Evolutionary conservation across 2,113 vertebrate species (phyloP).

Genomic region (Montifringilla adamsi): DNA sequence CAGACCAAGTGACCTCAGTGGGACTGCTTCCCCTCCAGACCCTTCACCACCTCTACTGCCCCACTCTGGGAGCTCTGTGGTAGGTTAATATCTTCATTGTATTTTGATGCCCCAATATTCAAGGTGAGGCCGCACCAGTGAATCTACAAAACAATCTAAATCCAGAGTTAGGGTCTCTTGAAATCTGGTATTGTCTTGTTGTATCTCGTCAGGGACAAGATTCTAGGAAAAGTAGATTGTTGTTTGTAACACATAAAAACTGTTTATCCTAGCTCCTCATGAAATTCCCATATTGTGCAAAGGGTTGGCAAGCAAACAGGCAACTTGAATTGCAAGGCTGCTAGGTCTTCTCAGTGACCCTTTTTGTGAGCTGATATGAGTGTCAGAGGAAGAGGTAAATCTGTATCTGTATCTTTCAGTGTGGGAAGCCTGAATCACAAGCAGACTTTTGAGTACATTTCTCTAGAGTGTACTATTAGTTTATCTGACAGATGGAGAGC

Average conservation of each 20-base stretch:
- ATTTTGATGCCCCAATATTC: not conserved
- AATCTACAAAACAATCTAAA: not conserved
- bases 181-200: not conserved
- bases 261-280: not conserved
- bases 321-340: not conserved
- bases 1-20: not conserved
- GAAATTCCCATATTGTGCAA: not conserved
- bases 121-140: rapidly evolving
- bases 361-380: not conserved
- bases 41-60: not conserved
- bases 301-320: not conserved
- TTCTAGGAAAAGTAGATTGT: not conserved
- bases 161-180: not conserved
- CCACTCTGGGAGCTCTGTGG: not conserved
- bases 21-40: rapidly evolving
- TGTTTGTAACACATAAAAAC: not conserved
- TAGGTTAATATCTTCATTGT: not conserved
- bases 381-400: not conserved
- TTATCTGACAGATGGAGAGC: not conserved
- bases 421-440: not conserved
- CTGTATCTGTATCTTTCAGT: not conserved
- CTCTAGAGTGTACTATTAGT: not conserved
- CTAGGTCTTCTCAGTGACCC: not conserved
- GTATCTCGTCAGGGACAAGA: not conserved
- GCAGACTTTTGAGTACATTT: not conserved